Conservation (phyloP, 2,888 invertebrate genomes). For the Rhagonycha lutea region DNA sequence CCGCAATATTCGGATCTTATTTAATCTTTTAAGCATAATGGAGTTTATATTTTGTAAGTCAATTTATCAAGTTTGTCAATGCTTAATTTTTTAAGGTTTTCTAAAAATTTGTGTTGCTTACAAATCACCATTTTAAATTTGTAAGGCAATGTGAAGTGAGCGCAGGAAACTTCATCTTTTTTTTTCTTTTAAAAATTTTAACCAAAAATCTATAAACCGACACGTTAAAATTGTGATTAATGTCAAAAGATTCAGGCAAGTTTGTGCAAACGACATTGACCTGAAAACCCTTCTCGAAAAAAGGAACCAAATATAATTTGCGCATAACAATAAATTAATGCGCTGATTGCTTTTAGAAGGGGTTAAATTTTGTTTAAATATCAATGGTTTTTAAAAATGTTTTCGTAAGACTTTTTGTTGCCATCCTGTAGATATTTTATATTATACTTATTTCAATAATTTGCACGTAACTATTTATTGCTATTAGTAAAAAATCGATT, state of each 20-base stretch:
- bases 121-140: background rate
- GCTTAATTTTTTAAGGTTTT: background rate
- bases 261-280: background rate
- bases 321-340: background rate
- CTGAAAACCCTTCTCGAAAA: background rate
- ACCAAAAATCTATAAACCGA: background rate
- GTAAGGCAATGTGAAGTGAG: background rate
- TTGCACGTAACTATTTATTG: background rate
- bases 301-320: background rate
- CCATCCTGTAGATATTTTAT: background rate
- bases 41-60: background rate
- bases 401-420: background rate
- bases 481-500: background rate
- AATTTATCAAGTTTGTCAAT: background rate
- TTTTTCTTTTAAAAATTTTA: background rate
- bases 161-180: background rate
- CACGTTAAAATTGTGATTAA: background rate
- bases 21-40: background rate
- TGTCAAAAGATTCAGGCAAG: background rate
- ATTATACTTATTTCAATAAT: background rate
- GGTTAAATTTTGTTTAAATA: background rate
- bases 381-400: background rate
- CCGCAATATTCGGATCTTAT: background rate
- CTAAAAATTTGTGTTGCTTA: background rate
- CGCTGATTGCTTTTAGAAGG: background rate